Evolutionary conservation across 2,113 vertebrate species (phyloP), one percentile per base, ranked within the genome.

Genomic region (Tringa solitaria): DNA sequence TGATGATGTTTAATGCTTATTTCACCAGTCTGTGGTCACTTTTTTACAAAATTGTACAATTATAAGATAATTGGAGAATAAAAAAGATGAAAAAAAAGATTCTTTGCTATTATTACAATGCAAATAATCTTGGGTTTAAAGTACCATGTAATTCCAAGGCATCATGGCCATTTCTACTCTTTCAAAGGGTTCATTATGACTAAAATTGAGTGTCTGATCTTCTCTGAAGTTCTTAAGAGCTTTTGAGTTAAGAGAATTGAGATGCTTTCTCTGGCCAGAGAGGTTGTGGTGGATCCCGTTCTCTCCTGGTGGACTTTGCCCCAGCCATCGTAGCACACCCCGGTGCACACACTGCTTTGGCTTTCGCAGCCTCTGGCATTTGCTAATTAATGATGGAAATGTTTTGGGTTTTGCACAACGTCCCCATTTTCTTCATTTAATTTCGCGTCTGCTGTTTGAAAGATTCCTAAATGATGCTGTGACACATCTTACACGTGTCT

Each of bases 241-340:
- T 78, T 33, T 19, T 24, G 57, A 54, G 41, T 79, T 41, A 23
- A n/a, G 22, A 54, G 56, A 64, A 17, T 69, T 48, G 4, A 4
- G 37, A 22, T 27, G 8, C 9, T 68, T 60, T 33, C 46, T 67
- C 5, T 41, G 50, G n/a, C 0, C 28, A 20, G 68, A 27, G 13
- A 23, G n/a, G 57, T 54, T 81, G n/a, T 35, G n/a, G 2, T 56
- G 56, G 32, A 10, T 85, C 32, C 35, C 35, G 4, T 7, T 7
- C 35, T 32, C 27, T 57, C 10, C 2, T n/a, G 37, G 8, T 91
- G 59, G 21, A 16, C 39, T 69, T 61, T 20, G 22, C 43, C 43
- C 46, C 5, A 3, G 2, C 7, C 5, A 7, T 30, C 10, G 39
- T 14, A 17, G 59, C 32, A 19, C 67, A 15, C 10, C 2, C 5